Evolutionary conservation across 2,113 vertebrate genomes (phyloP).

Genomic region (Mungos mungo): DNA sequence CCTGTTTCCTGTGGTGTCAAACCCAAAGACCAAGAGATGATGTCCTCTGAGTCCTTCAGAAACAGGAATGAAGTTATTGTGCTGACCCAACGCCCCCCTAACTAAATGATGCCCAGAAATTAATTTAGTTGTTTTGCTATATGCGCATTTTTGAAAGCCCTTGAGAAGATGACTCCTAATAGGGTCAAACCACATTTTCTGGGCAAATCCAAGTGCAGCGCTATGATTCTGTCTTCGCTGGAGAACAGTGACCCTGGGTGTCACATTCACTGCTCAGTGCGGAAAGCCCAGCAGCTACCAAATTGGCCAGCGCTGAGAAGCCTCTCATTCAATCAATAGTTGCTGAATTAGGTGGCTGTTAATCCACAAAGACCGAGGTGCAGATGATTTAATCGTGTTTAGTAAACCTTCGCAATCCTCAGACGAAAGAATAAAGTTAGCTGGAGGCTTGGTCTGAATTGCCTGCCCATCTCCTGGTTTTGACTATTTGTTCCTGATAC

Average conservation of each 20-base stretch:
- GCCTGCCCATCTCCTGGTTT: neutral
- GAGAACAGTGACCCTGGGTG: neutral
- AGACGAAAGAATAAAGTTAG: slow-evolving; percentile 13
- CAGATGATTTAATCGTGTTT: slow-evolving; percentile 14
- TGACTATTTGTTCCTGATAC: neutral
- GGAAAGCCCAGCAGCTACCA: neutral
- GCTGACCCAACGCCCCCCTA: neutral
- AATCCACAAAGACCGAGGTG: neutral
- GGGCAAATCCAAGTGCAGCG: neutral
- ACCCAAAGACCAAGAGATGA: neutral
- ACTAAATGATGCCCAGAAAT: slow-evolving; percentile 2
- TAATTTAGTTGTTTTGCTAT: neutral
- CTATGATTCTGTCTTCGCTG: neutral
- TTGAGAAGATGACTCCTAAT: neutral
- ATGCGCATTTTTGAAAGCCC: neutral
- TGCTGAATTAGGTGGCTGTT: neutral
- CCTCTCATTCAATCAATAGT: neutral
- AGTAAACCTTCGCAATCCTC: neutral
- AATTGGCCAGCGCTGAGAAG: neutral
- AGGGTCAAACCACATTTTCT: slow-evolving; percentile 30
- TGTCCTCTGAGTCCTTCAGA: neutral
- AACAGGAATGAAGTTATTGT: neutral
- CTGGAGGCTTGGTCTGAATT: neutral
- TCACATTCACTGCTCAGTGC: no score
- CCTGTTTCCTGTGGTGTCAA: neutral